A percentile compares a stretch with the other conserved stretches of the same genome.
phyloP scores from a whole-genome alignment of 2,113 vertebrate genomes.

The Lepidothrix coronata region DNA sequence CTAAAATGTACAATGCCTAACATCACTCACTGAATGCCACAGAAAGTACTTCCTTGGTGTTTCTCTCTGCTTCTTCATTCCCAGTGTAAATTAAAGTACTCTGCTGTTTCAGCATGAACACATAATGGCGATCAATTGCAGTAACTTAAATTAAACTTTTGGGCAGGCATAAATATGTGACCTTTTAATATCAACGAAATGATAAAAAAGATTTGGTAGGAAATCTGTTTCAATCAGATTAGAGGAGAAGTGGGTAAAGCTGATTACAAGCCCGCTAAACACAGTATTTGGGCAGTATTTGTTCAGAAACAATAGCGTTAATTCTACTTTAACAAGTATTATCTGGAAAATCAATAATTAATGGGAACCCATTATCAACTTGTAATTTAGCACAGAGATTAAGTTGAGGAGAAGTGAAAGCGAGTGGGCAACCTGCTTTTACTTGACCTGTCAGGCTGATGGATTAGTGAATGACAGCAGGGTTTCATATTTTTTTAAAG shows the following conservation, averaged over 20 bases:
- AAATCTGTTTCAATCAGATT: slow-evolving; percentile 90
- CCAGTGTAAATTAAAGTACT: slow-evolving; percentile 39
- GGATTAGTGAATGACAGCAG: slow-evolving; percentile 23
- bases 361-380: slow-evolving; percentile 66
- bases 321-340: slow-evolving; percentile 79
- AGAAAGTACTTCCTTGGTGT: not conserved
- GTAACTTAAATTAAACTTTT: slow-evolving; percentile 77
- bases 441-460: slow-evolving; percentile 44
- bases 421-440: slow-evolving; percentile 45
- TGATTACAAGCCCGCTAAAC: slow-evolving; percentile 84
- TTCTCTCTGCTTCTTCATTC: not conserved
- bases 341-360: slow-evolving; percentile 78
- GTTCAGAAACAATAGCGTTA: slow-evolving; percentile 79
- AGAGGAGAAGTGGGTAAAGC: slow-evolving; percentile 84
- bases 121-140: slow-evolving; percentile 43
- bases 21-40: slow-evolving; percentile 6
- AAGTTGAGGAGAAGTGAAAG: slow-evolving; percentile 51
- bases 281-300: slow-evolving; percentile 78
- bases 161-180: slow-evolving; percentile 71
- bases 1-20: slow-evolving; percentile 59
- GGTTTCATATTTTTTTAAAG: not conserved
- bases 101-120: not conserved
- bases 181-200: slow-evolving; percentile 84
- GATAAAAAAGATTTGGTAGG: slow-evolving; percentile 80
- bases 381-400: slow-evolving; percentile 43